Evolutionary conservation across 2,113 vertebrate genomes (phyloP), one percentile per base, ranked within the genome.

Genomic region (Vicugna pacos): DNA sequence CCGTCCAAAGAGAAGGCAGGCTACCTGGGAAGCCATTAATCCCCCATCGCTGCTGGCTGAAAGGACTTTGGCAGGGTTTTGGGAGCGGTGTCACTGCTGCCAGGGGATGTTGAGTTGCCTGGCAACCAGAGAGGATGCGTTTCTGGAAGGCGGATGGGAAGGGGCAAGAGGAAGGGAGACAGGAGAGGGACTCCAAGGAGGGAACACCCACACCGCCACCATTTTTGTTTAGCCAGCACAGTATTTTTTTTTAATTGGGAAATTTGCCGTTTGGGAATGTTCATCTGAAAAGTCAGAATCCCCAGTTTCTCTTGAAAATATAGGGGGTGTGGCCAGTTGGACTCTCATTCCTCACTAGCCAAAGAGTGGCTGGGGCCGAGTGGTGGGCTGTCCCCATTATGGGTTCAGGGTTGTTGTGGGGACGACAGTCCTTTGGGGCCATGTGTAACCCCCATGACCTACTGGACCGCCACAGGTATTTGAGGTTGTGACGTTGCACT

Each of bases 31-130:
- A 75, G 46, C 85, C 58, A 4, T 22, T 80, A 35, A 32, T 35
- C 52, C 26, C 22, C 8, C 0, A 0, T 30, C 5, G 5, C 58
- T 94, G 13, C 50, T 65, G 75, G 77, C 89, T 73, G 48, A 10
- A 62, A 19, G 32, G 19, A 22, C 12, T 0, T 11, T 77, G n/a
- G 50, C 89, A 69, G 56, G n/a, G 32, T 14, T 89, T 92, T 35
- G 62, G 32, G 62, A 88, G 58, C 77, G 7, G 19, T 38, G 9
- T 72, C 38, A 4, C 9, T 16, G 13, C 19, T 67, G 50, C 76
- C 48, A 3, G 76, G 38, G 26, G 3, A 11, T 0, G 0, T 24
- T 11, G 17, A 17, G 20, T 28, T 70, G 2, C 24, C 16, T 50
- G 58, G 70, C 24, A 84, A 3, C 76, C 82, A 48, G 22, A 82